These are phyloP conservation scores for Graphium colonna DNA, from an alignment of 2,888 invertebrate genomes.

Conservation along the genomic window DNA sequence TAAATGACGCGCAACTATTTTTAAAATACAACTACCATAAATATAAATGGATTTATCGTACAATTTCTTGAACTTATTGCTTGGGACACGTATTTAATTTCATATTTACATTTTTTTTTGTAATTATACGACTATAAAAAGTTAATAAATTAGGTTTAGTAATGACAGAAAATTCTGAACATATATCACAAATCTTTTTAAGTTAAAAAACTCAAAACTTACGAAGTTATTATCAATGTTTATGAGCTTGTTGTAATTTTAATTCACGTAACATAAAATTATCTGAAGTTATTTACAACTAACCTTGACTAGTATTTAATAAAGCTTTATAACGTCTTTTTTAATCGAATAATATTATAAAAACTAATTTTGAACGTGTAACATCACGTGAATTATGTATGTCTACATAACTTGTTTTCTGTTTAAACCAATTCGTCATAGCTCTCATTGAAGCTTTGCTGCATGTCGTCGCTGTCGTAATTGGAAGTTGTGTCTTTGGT, in stretches of 20 bases:
- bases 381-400: no score
- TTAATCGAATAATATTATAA: background rate
- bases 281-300: conserved; percentile 3
- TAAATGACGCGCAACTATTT: background rate
- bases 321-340: background rate
- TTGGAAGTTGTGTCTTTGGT: conserved; percentile 43
- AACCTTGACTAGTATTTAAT: background rate
- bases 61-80: conserved; percentile 53
- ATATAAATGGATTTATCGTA: conserved; percentile 9
- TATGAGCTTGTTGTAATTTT: no score
- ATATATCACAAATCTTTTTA: no score
- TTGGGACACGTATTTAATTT: conserved; percentile 58
- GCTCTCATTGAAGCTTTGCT: conserved; percentile 60
- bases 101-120: conserved; percentile 22
- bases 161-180: no score
- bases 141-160: background rate
- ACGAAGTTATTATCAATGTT: no score
- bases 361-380: background rate
- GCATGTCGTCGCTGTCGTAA: conserved; percentile 61
- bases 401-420: no score
- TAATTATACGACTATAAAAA: background rate
- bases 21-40: background rate
- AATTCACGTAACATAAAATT: no score
- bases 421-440: conserved; percentile 60
- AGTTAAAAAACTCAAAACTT: no score